phyloP scores from a whole-genome alignment of 2,113 vertebrate genomes.

The Haemorhous mexicanus region DNA sequence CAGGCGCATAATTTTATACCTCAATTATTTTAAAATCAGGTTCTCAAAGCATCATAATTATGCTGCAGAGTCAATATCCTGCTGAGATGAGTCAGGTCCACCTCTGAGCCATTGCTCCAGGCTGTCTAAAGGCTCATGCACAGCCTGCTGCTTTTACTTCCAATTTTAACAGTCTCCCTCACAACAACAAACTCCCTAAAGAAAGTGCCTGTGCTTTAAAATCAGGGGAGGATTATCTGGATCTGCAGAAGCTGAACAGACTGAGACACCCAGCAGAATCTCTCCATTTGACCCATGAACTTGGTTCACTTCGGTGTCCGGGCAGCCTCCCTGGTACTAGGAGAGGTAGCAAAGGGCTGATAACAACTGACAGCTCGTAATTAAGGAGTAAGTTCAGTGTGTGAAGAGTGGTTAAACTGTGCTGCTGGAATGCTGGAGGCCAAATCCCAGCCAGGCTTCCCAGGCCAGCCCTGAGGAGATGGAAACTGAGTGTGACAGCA shows the following conservation, averaged over 20 bases:
- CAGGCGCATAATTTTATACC: conserved; percentile 43
- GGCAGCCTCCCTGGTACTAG: background rate
- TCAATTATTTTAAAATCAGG: conserved; percentile 59
- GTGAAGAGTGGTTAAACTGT: background rate
- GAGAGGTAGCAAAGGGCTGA: background rate
- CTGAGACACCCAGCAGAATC: background rate
- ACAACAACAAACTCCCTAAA: background rate
- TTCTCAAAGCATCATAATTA: conserved; percentile 49
- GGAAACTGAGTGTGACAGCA: background rate
- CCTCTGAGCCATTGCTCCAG: conserved; percentile 6
- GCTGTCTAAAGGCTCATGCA: background rate
- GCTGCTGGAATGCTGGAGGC: background rate
- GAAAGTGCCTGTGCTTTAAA: background rate
- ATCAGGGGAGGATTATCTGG: background rate
- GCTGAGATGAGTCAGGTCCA: conserved; percentile 48
- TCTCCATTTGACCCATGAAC: background rate
- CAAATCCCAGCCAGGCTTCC: background rate
- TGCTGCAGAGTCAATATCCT: conserved; percentile 50
- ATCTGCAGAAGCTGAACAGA: background rate
- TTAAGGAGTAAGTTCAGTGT: background rate
- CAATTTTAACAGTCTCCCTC: background rate
- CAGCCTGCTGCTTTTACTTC: background rate
- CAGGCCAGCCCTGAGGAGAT: background rate
- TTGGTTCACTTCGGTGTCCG: background rate
- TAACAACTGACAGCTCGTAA: background rate